Evolutionary conservation across 2,797 vertebrate species (phyloP).

Genomic region (Microctenopoma steveboyesi): DNA sequence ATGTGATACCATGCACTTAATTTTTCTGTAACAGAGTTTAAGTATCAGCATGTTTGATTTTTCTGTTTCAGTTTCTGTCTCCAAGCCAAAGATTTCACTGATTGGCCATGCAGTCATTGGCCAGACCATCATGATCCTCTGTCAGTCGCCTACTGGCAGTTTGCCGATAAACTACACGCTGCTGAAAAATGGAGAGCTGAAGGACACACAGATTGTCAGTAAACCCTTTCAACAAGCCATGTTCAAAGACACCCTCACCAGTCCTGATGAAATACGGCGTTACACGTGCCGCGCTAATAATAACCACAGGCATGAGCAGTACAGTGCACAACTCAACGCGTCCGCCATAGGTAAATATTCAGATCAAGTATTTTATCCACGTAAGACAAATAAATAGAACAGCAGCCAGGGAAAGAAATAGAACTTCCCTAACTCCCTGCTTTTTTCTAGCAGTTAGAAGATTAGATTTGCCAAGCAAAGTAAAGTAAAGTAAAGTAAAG

Average conservation of each 20-base stretch:
- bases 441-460: too few species aligned
- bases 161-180: constrained; percentile 81
- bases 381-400: too few species aligned
- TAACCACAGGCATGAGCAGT: fast-evolving
- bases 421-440: too few species aligned
- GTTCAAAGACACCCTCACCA: constrained; percentile 57
- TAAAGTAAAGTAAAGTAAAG: too few species aligned
- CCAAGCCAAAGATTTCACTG: constrained; percentile 66
- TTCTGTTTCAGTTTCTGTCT: constrained; percentile 50
- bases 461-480: too few species aligned
- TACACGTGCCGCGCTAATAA: constrained; percentile 77
- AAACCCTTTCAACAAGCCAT: constrained; percentile 12
- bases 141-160: constrained; percentile 72
- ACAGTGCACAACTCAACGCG: constrained; percentile 50
- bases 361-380: background rate
- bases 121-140: constrained; percentile 62
- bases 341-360: constrained; percentile 72
- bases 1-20: too few species aligned
- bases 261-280: constrained; percentile 31
- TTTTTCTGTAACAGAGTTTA: too few species aligned
- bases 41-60: background rate
- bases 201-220: background rate
- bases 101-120: constrained; percentile 54
- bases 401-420: too few species aligned
- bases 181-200: fast-evolving